A percentile compares a stretch with the other conserved stretches of the same genome.
These are phyloP conservation scores for Tinea semifulvella DNA, from an alignment of 2,888 invertebrate genomes.

Conservation along the genomic window DNA sequence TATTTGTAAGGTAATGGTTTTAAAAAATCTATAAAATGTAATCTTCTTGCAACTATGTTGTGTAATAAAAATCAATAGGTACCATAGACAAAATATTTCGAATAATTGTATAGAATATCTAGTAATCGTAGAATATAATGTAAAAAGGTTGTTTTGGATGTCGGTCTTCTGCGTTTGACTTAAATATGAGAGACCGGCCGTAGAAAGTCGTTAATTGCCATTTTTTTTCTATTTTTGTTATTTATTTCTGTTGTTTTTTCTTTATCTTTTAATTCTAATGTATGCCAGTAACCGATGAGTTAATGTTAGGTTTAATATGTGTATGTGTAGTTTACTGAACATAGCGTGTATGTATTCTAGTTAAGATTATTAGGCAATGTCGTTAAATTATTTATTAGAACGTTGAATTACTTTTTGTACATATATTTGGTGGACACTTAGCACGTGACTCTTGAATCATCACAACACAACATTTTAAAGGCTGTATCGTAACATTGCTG, in stretches of 20 bases:
- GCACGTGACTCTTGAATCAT: no score
- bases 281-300: constrained; percentile 56
- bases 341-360: constrained; percentile 53
- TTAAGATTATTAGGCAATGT: constrained; percentile 49
- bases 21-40: no score
- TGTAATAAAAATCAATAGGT: no score
- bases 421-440: no score
- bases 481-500: no score
- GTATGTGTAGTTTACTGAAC: constrained; percentile 44
- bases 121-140: no score
- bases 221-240: constrained; percentile 53
- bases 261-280: constrained; percentile 25
- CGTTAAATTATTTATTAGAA: constrained; percentile 66
- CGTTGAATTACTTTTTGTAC: constrained; percentile 56
- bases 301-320: constrained; percentile 35
- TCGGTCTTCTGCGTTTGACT: background rate
- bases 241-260: constrained; percentile 26
- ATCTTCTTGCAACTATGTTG: no score
- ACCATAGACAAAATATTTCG: no score
- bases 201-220: constrained; percentile 37
- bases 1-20: no score
- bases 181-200: background rate
- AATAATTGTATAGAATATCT: no score
- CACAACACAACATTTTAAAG: no score
- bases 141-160: background rate